Evolutionary conservation across 2,113 vertebrate genomes (phyloP), one percentile per base, ranked within the genome.

Genomic region (Chaetorhynchus papuensis): DNA sequence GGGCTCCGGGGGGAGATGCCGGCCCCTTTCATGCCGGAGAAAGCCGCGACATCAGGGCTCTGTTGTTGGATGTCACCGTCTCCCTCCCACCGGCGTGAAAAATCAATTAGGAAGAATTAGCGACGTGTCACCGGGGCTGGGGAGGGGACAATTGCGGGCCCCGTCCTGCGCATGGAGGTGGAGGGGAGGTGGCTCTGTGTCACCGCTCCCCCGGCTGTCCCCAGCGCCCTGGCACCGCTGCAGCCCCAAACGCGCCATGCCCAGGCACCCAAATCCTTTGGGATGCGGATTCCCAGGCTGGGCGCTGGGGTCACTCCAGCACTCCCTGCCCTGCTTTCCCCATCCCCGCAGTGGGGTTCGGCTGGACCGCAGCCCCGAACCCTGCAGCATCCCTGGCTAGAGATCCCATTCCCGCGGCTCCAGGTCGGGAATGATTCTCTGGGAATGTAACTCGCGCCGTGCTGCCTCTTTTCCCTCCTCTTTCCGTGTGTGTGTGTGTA

Each of bases 101-200:
- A 95, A 97, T 97, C 96, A 96, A 97, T 96, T 93, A 95, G 96
- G 94, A 95, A 95, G 93, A 96, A 95, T 95, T 95, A 97, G 95
- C 80, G 83, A 65, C 59, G 76, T 61, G 95, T 82, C 82, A 42
- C n/a, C 28, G 87, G 35, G 68, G 21, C 80, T 37, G 39, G 76
- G 3, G 45, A 16, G 7, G 95, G 88, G 74, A 76, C 74, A 68
- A 19, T 2, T 1, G 27, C 3, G 23, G 69, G 78, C 57, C 74
- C 53, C 53, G 50, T 69, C 71, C 86, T 45, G 96, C 45, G 2
- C 72, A 5, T 1, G 10, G 35, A 18, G 7, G 5, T 6, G 10
- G 4, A 4, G 61, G 56, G 59, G 52, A 74, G 80, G 60, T 3
- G 60, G 30, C 54, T 7, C 10, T 0, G 66, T 53, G 71, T 7